Base-by-base conservation (phyloP, 2,113 vertebrate genomes). In the Urocitellus parryii region DNA sequence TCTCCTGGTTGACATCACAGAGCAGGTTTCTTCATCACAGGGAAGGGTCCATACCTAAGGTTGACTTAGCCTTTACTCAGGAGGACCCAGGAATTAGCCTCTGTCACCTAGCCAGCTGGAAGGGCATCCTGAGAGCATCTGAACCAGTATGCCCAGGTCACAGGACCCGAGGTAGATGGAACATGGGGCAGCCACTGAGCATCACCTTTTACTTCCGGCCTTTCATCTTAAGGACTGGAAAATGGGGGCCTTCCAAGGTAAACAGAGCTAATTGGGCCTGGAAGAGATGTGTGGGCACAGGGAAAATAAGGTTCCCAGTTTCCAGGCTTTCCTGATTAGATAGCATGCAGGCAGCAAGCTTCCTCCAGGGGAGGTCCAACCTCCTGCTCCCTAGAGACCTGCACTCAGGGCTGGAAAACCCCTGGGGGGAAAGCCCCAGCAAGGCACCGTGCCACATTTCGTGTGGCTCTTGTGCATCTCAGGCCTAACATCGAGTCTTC, bases 371-470 rank as follows among this genome's bases (percentile, higher is more conserved):
- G 17, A 84, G 79, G 22, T 4, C 39, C 3, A 0, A 45, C 32
- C 63, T 20, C 1, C 1, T 53, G 61, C 70, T n/a, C 11, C 0
- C 3, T 8, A 65, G 65, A 7, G 72, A 48, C 77, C 22, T 79
- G 94, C 34, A 4, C 32, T 81, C 29, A 10, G 3, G 68, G 27
- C 34, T 22, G 18, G 14, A 9, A 65, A 5, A 2, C 5, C 0
- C 58, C 25, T 0, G 0, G 25, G 22, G 25, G 51, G 24, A 2
- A 1, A 56, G 70, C 88, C 72, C 12, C 0, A 0, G 29, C 0
- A 0, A 63, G 84, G 56, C 29, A 25, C 8, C 0, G 0, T 37
- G 68, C 29, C 3, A 4, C 16, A 8, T 1, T 0, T 9, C 0
- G 3, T 42, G 7, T 3, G 29, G 29, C 63, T 18, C 74, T 82